Base-by-base conservation (phyloP, 2,113 vertebrate species). In the Notechis scutatus region DNA sequence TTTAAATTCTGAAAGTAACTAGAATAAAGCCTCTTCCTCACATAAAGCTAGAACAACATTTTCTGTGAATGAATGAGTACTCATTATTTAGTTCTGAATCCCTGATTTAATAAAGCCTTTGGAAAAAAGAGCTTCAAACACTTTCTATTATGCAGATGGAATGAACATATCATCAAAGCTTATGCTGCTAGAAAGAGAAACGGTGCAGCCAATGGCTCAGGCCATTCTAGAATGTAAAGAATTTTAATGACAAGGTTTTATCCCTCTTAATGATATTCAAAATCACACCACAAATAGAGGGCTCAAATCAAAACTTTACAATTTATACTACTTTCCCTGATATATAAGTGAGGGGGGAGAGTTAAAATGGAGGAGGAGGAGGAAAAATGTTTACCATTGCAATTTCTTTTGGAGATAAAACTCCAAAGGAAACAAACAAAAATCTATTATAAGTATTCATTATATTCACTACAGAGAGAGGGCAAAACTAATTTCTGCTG, bases 401-500 rank as follows among this genome's bases (percentile, higher is more conserved):
- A 92, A 92, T 54, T 94, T 94, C 92, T 93, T 93, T 93, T 95
- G 94, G 92, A 94, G 90, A 90, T 88, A 90, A 93, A 92, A 96
- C 93, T 94, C 95, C 91, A 96, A 97, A 92, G 93, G 92, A 95
- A 97, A 92, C 89, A 91, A 91, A 92, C 1, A 45, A 88, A 2
- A 74, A 14, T 96, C 93, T 93, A 94, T 91, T 91, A 94, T 94
- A 81, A 96, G 94, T 92, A 95, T 94, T 96, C 74, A 90, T 94
- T 95, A 11, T 92, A 95, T 93, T 4, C 8, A 95, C 94, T 23
- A 1, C 11, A 92, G 64, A 92, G 91, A 93, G 64, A 92, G 94
- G 95, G 93, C 86, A 50, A 94, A 96, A 93, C 95, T 92, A 92
- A 54, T 95, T 97, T 96, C 96, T 92, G 96, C 96, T 95, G 88